phyloP scores from a whole-genome alignment of 1,140 invertebrate species.

The Gonioctena quinquepunctata region DNA sequence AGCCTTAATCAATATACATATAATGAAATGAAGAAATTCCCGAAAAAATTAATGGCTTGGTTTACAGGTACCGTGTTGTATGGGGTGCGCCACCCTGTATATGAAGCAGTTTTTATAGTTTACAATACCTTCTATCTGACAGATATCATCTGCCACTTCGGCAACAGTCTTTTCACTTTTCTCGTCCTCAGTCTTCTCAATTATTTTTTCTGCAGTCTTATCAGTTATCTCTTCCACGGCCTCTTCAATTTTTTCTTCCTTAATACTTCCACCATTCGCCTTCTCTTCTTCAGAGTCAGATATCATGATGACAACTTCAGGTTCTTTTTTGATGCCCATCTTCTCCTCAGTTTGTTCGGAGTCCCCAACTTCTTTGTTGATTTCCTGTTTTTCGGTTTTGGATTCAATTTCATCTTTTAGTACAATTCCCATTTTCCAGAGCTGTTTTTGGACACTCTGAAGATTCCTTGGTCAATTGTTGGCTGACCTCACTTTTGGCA shows the following conservation, averaged over 20 bases:
- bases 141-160: not conserved
- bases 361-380: not conserved
- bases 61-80: too few relatives aligned
- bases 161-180: not conserved
- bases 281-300: constrained; percentile 50
- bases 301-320: constrained; percentile 45
- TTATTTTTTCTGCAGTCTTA: not conserved
- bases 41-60: too few relatives aligned
- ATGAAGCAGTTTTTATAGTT: too few relatives aligned
- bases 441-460: too few relatives aligned
- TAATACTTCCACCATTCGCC: not conserved
- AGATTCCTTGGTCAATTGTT: too few relatives aligned
- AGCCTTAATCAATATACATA: too few relatives aligned
- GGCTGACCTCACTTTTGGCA: too few relatives aligned
- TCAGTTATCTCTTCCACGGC: not conserved
- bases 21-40: too few relatives aligned
- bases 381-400: not conserved
- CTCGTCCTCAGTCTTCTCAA: not conserved
- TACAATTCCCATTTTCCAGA: too few relatives aligned
- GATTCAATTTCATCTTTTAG: too few relatives aligned
- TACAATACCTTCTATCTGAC: too few relatives aligned
- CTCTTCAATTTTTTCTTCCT: not conserved
- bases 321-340: not conserved
- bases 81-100: too few relatives aligned
- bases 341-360: constrained; percentile 19